Evolutionary conservation across 2,888 invertebrate species (phyloP).

Genomic region (Aelia acuminata): DNA sequence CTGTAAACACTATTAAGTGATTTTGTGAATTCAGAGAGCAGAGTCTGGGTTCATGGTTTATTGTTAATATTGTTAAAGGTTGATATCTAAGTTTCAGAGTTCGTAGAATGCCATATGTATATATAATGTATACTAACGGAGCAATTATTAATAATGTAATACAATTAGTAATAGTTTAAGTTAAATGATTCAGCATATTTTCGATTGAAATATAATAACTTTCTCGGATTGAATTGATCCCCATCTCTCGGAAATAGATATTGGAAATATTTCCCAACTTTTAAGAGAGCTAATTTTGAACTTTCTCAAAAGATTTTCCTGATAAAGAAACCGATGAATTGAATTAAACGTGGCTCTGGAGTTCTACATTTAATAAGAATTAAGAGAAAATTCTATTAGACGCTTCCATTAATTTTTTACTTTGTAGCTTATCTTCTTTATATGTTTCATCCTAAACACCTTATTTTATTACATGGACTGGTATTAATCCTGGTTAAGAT

Average conservation of each 20-base stretch:
- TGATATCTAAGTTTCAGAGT: too few species aligned
- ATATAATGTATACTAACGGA: too few species aligned
- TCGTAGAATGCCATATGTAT: too few species aligned
- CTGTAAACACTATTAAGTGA: too few species aligned
- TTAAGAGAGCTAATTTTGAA: neutral
- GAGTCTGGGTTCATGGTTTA: too few species aligned
- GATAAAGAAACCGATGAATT: neutral
- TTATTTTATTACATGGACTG: too few species aligned
- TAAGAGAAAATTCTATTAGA: neutral
- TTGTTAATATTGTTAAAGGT: too few species aligned
- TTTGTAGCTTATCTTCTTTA: neutral
- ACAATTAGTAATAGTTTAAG: too few species aligned
- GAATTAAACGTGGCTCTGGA: neutral
- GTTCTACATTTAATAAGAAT: neutral
- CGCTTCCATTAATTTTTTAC: neutral
- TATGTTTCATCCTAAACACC: neutral
- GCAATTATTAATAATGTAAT: too few species aligned
- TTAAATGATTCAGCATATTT: neutral
- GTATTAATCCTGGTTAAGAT: too few species aligned
- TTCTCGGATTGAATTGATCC: neutral
- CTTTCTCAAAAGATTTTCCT: neutral
- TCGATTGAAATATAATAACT: neutral
- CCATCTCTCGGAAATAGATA: neutral
- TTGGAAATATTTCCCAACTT: conserved; percentile 2
- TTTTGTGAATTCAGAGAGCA: too few species aligned